phyloP scores from a whole-genome alignment of 2,797 vertebrate genomes.

The Antrozous pallidus region DNA sequence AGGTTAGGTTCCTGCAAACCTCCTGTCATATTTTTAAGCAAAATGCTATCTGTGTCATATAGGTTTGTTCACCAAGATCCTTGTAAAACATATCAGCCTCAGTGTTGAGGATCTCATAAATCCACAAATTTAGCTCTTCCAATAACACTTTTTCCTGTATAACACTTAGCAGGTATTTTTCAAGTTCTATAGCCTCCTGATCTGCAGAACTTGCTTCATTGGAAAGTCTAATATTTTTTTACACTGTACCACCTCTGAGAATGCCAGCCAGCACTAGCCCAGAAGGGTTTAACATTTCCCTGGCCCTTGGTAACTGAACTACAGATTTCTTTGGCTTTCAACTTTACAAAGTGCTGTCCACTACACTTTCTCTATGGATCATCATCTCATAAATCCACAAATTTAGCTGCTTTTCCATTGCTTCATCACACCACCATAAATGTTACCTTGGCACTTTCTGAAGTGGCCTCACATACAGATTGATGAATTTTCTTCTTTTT shows the following conservation, averaged over 20 bases:
- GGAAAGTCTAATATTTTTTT: neutral
- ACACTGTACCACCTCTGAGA: neutral
- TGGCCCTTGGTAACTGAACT: neutral
- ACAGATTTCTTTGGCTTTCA: neutral
- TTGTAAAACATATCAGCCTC: neutral
- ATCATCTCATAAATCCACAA: neutral
- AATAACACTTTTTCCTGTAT: neutral
- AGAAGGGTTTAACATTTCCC: neutral
- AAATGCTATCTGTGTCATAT: neutral
- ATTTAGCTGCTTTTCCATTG: neutral
- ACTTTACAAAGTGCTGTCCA: neutral
- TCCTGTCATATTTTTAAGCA: neutral
- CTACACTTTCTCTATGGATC: neutral
- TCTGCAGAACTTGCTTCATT: neutral
- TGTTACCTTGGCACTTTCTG: neutral
- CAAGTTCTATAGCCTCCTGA: neutral
- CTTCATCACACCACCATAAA: neutral
- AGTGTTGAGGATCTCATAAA: neutral
- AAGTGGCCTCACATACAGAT: neutral
- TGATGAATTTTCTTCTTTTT: neutral
- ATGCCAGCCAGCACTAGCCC: neutral
- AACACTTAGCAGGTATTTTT: neutral
- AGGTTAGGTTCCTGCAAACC: neutral
- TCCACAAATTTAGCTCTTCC: neutral
- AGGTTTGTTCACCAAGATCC: neutral